These are phyloP conservation scores for Hippasteria phrygiana DNA, from an alignment of 53 echinoderm and acorn worm species.

Conservation along the genomic window DNA sequence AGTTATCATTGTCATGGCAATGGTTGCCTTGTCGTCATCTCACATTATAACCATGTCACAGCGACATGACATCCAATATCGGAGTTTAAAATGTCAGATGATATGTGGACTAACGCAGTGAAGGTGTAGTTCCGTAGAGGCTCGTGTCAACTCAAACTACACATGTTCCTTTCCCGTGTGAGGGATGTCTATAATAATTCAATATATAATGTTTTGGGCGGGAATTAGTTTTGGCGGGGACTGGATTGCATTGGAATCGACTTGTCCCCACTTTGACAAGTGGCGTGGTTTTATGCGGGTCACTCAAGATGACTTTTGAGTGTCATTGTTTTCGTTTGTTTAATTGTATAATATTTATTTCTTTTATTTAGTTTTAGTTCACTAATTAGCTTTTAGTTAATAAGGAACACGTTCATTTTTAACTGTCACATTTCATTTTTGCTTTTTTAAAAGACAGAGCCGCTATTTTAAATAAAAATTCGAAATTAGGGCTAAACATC, in stretches of 20 bases:
- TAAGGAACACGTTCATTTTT: too few relatives aligned
- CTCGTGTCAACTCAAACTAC: not conserved
- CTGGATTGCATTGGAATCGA: conserved; percentile 17
- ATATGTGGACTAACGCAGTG: conserved; percentile 36
- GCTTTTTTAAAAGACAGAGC: too few relatives aligned
- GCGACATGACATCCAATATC: conserved; percentile 43
- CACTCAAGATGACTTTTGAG: not conserved
- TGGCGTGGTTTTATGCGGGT: not conserved
- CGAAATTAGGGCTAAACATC: too few relatives aligned
- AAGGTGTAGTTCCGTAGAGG: not conserved
- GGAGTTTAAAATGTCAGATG: conserved; percentile 56
- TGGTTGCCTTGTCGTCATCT: not conserved
- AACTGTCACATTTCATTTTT: too few relatives aligned
- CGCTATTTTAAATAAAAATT: too few relatives aligned
- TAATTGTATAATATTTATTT: too few relatives aligned
- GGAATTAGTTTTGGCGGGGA: conserved; percentile 33
- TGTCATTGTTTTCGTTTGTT: too few relatives aligned
- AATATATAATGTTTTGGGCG: not conserved
- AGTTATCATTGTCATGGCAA: not conserved
- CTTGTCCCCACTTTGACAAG: not conserved
- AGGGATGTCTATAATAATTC: not conserved
- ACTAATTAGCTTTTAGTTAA: too few relatives aligned
- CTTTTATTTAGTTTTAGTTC: too few relatives aligned
- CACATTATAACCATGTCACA: not conserved
- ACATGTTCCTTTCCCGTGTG: not conserved